Conservation (phyloP, 2,888 invertebrate species). For the Acronicta alni region DNA sequence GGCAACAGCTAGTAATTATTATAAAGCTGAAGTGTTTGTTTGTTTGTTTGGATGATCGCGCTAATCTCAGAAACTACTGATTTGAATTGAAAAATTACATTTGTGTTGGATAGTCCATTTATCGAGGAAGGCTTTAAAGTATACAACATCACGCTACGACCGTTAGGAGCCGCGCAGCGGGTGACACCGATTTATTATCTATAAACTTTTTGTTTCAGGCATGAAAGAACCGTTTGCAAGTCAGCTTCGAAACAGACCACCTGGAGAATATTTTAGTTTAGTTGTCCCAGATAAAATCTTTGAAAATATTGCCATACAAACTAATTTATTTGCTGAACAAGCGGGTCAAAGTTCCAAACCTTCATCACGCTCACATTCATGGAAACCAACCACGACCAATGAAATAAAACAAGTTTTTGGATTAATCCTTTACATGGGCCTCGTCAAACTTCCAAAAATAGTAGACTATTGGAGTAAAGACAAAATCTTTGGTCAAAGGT, state of each 20-base stretch:
- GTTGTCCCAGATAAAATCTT: conserved; percentile 1
- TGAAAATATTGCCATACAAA: conserved; percentile 1
- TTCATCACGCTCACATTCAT: neutral
- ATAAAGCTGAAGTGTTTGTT: too few relatives aligned
- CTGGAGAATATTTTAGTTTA: too few relatives aligned
- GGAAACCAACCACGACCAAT: conserved; percentile 7
- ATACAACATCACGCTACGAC: too few relatives aligned
- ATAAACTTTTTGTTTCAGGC: conserved; percentile 2
- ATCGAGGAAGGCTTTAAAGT: conserved; percentile 3
- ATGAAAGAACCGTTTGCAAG: conserved; percentile 8
- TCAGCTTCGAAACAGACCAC: neutral
- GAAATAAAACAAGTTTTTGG: conserved; percentile 12
- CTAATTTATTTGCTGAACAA: too few relatives aligned
- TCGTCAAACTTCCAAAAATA: conserved; percentile 14
- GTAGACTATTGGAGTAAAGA: conserved; percentile 8
- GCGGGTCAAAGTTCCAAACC: too few relatives aligned
- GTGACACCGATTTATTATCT: neutral
- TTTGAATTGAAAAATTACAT: too few relatives aligned
- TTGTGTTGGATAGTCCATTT: too few relatives aligned
- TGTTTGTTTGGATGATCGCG: too few relatives aligned
- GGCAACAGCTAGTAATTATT: too few relatives aligned
- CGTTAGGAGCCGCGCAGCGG: too few relatives aligned
- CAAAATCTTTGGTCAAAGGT: conserved; percentile 11
- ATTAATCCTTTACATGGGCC: conserved; percentile 14
- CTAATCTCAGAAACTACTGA: too few relatives aligned